phyloP scores from a whole-genome alignment of 2,113 vertebrate genomes.

The Emydocephalus ijimae region DNA sequence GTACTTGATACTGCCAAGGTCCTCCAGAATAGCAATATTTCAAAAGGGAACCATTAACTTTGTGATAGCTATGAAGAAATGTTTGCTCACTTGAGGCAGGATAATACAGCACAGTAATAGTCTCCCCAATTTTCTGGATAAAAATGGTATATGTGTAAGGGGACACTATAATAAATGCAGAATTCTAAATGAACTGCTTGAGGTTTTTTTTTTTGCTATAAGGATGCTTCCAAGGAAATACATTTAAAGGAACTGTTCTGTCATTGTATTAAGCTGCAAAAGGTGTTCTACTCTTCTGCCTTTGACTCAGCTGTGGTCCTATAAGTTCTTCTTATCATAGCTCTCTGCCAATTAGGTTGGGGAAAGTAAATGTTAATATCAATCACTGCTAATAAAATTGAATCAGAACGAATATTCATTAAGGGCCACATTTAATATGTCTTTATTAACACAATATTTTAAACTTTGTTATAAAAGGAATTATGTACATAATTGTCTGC shows the following conservation, averaged over 20 bases:
- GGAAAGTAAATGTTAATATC: no score
- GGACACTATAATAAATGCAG: background rate
- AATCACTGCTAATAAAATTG: background rate
- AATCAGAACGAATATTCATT: background rate
- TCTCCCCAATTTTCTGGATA: background rate
- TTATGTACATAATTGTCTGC: no score
- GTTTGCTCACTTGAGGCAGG: background rate
- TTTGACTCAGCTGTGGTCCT: background rate
- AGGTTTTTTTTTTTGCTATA: background rate
- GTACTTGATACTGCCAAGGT: background rate
- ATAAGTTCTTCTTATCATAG: background rate
- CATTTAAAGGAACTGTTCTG: background rate
- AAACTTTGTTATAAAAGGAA: background rate
- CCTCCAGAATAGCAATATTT: background rate
- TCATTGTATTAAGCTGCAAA: background rate
- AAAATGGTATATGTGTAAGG: background rate
- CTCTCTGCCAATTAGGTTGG: no score
- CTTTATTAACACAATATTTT: background rate
- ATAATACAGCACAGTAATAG: background rate
- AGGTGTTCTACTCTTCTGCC: background rate
- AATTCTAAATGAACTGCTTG: background rate
- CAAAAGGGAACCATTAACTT: background rate
- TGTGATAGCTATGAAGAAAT: background rate
- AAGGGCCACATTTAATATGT: background rate
- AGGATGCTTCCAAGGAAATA: background rate